Base-by-base conservation (phyloP, 2,797 vertebrate genomes). In the Sparus aurata region DNA sequence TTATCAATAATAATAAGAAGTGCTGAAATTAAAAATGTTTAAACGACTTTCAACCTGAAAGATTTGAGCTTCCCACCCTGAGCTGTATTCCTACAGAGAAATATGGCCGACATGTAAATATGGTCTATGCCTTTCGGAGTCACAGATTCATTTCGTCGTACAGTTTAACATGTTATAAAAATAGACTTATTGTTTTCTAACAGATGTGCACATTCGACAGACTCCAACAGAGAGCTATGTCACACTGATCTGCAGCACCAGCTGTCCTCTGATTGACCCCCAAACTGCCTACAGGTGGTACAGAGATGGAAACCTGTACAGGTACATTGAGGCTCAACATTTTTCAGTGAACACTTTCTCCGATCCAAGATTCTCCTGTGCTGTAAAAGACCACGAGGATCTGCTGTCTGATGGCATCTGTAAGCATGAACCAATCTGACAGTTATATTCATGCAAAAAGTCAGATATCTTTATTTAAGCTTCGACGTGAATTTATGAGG, bases 151-250 rank as follows among this genome's bases (percentile, higher is more conserved):
- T 38, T 2, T 38, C 2, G 9, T 34, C 30, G 20, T 20, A 13
- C 12, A 27, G 12, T 46, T 23, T 23, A 20, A 34, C 18, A 23
- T 27, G n/a, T 55, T 12, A 22, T 4, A 23, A n/a, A 20, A 23
- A 27, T 62, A 0, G 27, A 38, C 38, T 58, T 13, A 0, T 62
- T 34, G 50, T 79, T 1, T 73, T 3, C 16, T 8, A 13, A 70
- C 58, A 83, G 80, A 70, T 16, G 1, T 68, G 25, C 16, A 8
- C 15, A 30, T 74, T 54, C 5, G 73, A 16, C 52, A 3, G 16
- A 38, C 3, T 17, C 0, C 2, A 18, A n/a, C 0, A 7, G 0
- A 2, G 0, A 3, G 0, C 8, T 0, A 13, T 6, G 2, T 38
- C 17, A 60, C 0, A 30, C 50, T 73, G 57, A 73, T n/a, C 16